Conservation (phyloP, 2,113 vertebrate species). For the Microtus richardsoni region DNA sequence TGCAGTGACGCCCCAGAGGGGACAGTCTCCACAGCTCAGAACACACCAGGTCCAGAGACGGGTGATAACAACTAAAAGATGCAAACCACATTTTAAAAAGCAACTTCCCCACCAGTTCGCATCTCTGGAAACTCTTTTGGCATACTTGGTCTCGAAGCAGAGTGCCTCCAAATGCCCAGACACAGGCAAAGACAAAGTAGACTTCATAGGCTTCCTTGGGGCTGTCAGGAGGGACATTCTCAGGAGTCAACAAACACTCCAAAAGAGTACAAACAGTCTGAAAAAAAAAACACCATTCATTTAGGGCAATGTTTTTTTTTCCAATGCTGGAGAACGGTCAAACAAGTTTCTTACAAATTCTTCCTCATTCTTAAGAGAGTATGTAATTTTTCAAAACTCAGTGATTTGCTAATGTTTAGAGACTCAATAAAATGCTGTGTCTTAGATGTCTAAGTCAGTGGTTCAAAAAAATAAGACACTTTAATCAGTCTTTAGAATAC, state of each 20-base stretch:
- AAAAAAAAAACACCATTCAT: slow-evolving; percentile 11
- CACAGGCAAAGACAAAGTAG: slow-evolving; percentile 84
- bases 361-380: not conserved
- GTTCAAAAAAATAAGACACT: not conserved
- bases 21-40: not conserved
- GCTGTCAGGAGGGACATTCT: slow-evolving; percentile 82
- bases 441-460: not conserved
- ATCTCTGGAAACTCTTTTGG: too few species aligned
- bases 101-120: not conserved
- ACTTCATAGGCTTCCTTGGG: slow-evolving; percentile 80
- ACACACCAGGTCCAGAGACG: not conserved
- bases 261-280: slow-evolving; percentile 83
- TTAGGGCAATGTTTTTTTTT: not conserved
- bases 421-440: not conserved
- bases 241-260: slow-evolving; percentile 83
- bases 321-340: not conserved
- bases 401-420: not conserved
- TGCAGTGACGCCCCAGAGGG: not conserved
- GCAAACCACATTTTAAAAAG: not conserved
- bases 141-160: slow-evolving; percentile 81
- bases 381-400: not conserved
- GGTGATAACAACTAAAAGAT: not conserved
- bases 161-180: slow-evolving; percentile 83
- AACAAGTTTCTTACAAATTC: not conserved
- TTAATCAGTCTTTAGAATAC: slow-evolving; percentile 5